Evolutionary conservation across 2,113 vertebrate species (phyloP).

Genomic region (Prionailurus bengalensis): DNA sequence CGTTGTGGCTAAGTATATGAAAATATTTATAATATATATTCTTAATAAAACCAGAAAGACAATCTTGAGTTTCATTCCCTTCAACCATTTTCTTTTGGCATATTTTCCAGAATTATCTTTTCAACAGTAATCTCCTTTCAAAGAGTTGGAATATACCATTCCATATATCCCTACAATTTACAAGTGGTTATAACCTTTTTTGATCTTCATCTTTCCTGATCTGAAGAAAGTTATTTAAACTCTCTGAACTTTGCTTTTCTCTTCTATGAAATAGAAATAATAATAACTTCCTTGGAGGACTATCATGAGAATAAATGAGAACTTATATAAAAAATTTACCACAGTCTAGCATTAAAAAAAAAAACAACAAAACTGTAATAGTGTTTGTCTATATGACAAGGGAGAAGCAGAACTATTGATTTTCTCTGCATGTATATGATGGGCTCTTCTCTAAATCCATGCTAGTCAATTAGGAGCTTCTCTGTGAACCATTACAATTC

Average conservation of each 20-base stretch:
- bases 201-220: neutral
- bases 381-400: neutral
- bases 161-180: neutral
- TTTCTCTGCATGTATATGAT: neutral
- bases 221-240: neutral
- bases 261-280: neutral
- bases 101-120: neutral
- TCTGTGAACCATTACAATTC: neutral
- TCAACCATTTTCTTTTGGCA: neutral
- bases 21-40: neutral
- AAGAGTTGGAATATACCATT: neutral
- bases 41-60: neutral
- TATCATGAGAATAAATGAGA: neutral
- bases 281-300: neutral
- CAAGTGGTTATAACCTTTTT: neutral
- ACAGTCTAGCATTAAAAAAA: neutral
- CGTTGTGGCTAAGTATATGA: neutral
- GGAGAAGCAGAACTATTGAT: neutral
- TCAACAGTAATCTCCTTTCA: neutral
- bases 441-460: neutral
- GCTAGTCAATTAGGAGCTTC: neutral
- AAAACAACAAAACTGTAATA: neutral
- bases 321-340: neutral
- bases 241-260: neutral
- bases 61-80: neutral